Evolutionary conservation across 2,113 vertebrate genomes (phyloP).

Genomic region (Irena cyanogastra): DNA sequence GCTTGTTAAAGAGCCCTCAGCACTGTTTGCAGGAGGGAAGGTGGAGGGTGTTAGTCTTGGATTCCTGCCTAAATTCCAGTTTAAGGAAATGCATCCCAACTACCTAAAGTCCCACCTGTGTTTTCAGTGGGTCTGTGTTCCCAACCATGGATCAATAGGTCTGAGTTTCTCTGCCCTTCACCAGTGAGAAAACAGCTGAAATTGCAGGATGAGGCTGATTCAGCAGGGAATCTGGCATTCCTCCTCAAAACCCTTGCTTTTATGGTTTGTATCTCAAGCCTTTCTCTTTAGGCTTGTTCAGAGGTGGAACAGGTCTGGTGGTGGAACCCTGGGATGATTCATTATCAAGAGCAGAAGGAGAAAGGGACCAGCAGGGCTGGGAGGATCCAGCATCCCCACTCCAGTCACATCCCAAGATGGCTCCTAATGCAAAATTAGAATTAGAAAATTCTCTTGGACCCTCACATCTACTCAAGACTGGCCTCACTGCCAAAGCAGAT

Average conservation of each 20-base stretch:
- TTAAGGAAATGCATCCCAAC: conserved; percentile 19
- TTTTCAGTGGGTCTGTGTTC: background rate
- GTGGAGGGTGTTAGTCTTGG: conserved; percentile 36
- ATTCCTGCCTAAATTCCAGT: conserved; percentile 43
- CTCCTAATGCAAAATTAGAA: fast-evolving
- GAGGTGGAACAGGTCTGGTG: background rate
- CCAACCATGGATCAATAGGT: fast-evolving
- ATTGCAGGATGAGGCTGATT: background rate
- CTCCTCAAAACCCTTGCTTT: background rate
- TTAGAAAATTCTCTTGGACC: background rate
- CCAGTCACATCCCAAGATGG: background rate
- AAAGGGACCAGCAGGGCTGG: background rate
- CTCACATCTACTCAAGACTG: background rate
- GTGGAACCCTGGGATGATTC: background rate
- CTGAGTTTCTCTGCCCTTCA: background rate
- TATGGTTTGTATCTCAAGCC: background rate
- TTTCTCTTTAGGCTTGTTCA: background rate
- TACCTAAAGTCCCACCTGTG: background rate
- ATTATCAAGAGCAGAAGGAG: background rate
- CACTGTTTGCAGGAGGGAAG: background rate
- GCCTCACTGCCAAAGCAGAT: background rate
- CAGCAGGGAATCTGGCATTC: background rate
- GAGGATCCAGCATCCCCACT: background rate
- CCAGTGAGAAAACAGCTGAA: background rate
- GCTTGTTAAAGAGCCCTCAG: conserved; percentile 46